A percentile compares a stretch with the other conserved stretches of the same genome.
Evolutionary conservation across 30 jellyfish, hydroid and myxozoan species (phyloP).

Genomic region (Hydractinia echinata): DNA sequence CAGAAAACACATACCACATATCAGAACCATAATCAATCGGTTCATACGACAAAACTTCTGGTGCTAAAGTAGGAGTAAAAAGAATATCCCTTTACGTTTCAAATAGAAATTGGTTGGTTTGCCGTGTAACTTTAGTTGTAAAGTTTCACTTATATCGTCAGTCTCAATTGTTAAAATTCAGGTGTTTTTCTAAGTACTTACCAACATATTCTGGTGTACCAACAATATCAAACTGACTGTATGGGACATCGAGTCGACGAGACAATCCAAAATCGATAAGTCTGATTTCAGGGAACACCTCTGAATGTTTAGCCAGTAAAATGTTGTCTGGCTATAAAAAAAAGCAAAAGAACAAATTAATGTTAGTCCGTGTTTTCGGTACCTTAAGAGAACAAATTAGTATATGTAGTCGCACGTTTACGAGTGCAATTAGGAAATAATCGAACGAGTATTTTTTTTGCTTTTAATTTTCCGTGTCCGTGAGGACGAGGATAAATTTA

Average conservation of each 20-base stretch:
- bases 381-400: too few relatives aligned
- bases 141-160: too few relatives aligned
- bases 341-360: not conserved
- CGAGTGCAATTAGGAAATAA: too few relatives aligned
- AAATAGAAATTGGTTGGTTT: too few relatives aligned
- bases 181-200: constrained; percentile 20
- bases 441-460: too few relatives aligned
- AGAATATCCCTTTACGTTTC: too few relatives aligned
- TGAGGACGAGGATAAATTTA: too few relatives aligned
- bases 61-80: constrained; percentile 51
- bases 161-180: not conserved
- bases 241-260: constrained; percentile 88
- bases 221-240: constrained; percentile 98
- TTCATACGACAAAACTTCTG: constrained; percentile 92
- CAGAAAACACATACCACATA: constrained; percentile 65
- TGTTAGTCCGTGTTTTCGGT: not conserved
- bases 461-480: too few relatives aligned
- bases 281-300: constrained; percentile 88
- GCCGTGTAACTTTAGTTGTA: too few relatives aligned
- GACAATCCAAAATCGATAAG: constrained; percentile 95
- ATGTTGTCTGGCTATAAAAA: constrained; percentile 90
- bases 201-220: constrained; percentile 99
- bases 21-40: constrained; percentile 86
- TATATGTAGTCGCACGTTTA: too few relatives aligned
- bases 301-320: constrained; percentile 50